Percentiles rank a stretch among this genome's conserved stretches.
phyloP scores from a whole-genome alignment of 2,888 invertebrate species.

The Gymnocheta viridis region DNA sequence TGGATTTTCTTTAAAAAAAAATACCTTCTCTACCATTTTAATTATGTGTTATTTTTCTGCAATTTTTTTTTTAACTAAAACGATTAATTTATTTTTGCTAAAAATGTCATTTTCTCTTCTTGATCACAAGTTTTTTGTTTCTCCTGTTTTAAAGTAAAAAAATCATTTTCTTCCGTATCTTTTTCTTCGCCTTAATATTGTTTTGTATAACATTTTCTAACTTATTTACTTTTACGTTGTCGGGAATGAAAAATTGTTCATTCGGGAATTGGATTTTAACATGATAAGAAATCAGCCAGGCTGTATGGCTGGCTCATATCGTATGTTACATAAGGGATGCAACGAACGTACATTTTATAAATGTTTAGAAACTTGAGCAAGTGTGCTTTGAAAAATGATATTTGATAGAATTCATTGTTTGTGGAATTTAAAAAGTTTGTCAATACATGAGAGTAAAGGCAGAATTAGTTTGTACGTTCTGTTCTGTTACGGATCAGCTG shows the following conservation, averaged over 20 bases:
- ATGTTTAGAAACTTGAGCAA: conserved; percentile 9
- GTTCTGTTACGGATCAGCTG: too few species aligned
- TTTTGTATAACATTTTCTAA: conserved; percentile 47
- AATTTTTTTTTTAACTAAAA: not conserved
- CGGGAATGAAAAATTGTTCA: conserved; percentile 80
- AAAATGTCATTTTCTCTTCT: not conserved
- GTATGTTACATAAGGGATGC: conserved; percentile 53
- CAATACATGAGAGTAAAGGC: too few species aligned
- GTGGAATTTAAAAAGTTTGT: not conserved
- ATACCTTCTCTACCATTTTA: not conserved
- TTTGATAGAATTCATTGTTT: conserved; percentile 28
- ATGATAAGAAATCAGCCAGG: conserved; percentile 75
- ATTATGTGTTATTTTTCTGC: too few species aligned
- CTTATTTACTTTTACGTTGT: conserved; percentile 74
- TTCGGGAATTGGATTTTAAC: conserved; percentile 81
- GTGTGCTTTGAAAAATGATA: not conserved
- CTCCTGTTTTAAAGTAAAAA: not conserved
- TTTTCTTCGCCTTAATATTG: conserved; percentile 1
- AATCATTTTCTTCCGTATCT: conserved; percentile 3
- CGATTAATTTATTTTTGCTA: not conserved
- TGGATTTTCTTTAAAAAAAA: not conserved
- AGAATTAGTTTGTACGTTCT: too few species aligned
- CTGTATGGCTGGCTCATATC: conserved; percentile 2
- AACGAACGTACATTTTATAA: conserved; percentile 24
- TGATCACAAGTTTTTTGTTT: not conserved